phyloP scores from a whole-genome alignment of 2,797 vertebrate species.

The Peromyscus attwateri region DNA sequence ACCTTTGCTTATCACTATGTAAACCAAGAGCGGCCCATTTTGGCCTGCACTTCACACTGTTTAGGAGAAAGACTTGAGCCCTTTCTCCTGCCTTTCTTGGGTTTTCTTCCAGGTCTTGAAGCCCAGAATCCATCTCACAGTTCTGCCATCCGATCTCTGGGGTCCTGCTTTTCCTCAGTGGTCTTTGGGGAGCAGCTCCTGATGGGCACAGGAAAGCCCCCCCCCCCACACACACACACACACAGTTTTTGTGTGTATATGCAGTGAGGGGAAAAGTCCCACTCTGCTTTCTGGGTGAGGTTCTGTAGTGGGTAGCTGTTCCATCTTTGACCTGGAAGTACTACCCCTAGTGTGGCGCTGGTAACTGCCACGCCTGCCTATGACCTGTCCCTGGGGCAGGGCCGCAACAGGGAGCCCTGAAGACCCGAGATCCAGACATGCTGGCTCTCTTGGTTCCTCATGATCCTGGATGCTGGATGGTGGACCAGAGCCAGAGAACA shows the following conservation, averaged over 20 bases:
- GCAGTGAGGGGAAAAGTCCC: not conserved
- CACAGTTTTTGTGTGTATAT: not conserved
- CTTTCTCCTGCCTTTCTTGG: not conserved
- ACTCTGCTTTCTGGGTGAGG: slow-evolving; percentile 40
- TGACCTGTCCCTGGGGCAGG: too few relatives aligned
- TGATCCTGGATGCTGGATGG: too few relatives aligned
- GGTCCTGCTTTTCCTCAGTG: not conserved
- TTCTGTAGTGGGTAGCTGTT: not conserved
- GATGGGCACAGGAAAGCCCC: not conserved
- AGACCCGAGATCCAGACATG: too few relatives aligned
- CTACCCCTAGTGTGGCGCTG: too few relatives aligned
- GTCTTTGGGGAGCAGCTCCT: not conserved
- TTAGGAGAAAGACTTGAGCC: not conserved
- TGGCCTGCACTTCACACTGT: not conserved
- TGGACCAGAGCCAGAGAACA: too few relatives aligned
- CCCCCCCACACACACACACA: not conserved
- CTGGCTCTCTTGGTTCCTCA: too few relatives aligned
- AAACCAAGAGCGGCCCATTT: not conserved
- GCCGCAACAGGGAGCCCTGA: too few relatives aligned
- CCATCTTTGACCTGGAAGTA: too few relatives aligned
- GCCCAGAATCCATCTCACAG: not conserved
- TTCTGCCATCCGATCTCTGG: not conserved
- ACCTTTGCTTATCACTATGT: not conserved
- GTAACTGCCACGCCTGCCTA: too few relatives aligned
- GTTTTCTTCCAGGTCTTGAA: slow-evolving; percentile 8